Evolutionary conservation across 2,888 invertebrate species (phyloP), one percentile per base, ranked within the genome.

Genomic region (Cinara cedri): DNA sequence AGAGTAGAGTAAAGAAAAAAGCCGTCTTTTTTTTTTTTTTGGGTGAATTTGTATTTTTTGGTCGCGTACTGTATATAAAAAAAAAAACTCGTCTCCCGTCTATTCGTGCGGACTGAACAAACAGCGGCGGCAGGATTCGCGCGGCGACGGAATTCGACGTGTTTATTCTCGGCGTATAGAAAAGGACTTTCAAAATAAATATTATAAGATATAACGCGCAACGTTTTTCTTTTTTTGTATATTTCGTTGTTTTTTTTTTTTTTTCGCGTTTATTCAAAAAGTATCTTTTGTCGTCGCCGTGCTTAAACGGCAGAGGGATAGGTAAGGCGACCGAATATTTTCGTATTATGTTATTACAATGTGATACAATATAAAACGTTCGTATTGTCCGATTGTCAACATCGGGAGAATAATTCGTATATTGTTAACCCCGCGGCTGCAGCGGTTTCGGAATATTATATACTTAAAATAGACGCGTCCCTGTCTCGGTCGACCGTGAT

Each of bases 371-470:
- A 24, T 60, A 60, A 60, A 74, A 34, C 63, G 46, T 2, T 14
- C 26, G 44, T 34, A 76, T 76, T 76, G 76, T 76, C 76, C 76
- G 76, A 76, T 46, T 55, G 76, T 76, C 76, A 76, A 76, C 76
- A 19, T n/a, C n/a, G n/a, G 66, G 24, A 76, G 54, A 75, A 75
- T 44, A 76, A 76, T 66, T 65, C 75, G 65, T 75, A 76, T 76
- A 75, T 75, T 75, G 75, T 75, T 75, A 75, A 54, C 75, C 75
- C 57, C 66, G 3, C 72, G 9, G 49, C n/a, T n/a, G n/a, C 19
- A 21, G 16, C 24, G 26, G 26, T 3, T 57, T 62, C 21, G 19
- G 34, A 72, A 62, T 51, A 55, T 72, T 55, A 60, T 34, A 49
- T 21, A 55, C 75, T 65, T 55, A 55, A 75, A 65, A 68, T 76